Evolutionary conservation across 2,888 invertebrate genomes (phyloP).

Genomic region (Phaonia tiefii): DNA sequence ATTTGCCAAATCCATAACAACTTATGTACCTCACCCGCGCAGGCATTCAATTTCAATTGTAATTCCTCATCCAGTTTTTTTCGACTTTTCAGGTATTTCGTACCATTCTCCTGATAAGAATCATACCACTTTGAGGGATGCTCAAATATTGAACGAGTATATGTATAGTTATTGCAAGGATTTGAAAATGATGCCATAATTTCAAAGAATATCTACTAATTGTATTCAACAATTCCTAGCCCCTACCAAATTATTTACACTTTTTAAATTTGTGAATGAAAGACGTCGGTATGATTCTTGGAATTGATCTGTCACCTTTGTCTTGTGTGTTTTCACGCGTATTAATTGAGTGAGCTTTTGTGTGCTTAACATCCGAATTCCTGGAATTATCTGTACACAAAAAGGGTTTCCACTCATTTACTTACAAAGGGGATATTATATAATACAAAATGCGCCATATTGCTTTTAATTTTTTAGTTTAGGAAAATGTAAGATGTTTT

Average conservation of each 20-base stretch:
- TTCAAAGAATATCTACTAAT: slow-evolving; percentile 17
- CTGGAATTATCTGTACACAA: slow-evolving; percentile 40
- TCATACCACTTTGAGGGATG: slow-evolving; percentile 68
- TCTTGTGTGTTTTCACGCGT: slow-evolving; percentile 8
- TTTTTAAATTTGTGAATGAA: too few species aligned
- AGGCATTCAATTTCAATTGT: slow-evolving; percentile 67
- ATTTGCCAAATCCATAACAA: slow-evolving; percentile 5
- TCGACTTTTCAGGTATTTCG: slow-evolving; percentile 70
- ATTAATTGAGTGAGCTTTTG: neutral
- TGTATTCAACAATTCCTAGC: slow-evolving; percentile 20
- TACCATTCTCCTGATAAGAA: slow-evolving; percentile 74
- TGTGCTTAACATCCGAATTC: slow-evolving; percentile 13
- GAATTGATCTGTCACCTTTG: slow-evolving; percentile 14
- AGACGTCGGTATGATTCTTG: neutral
- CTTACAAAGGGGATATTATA: slow-evolving; percentile 8
- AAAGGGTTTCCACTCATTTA: neutral
- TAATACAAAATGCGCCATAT: slow-evolving; percentile 34
- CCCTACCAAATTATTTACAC: slow-evolving; percentile 39
- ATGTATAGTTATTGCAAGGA: slow-evolving; percentile 36
- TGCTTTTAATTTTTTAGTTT: slow-evolving; percentile 5
- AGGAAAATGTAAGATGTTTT: too few species aligned
- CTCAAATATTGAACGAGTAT: slow-evolving; percentile 67
- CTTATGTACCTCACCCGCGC: slow-evolving; percentile 76
- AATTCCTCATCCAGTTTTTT: slow-evolving; percentile 45
- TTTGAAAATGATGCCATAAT: slow-evolving; percentile 49